Evolutionary conservation across 2,113 vertebrate species (phyloP).

Genomic region (Dasypus novemcinctus): DNA sequence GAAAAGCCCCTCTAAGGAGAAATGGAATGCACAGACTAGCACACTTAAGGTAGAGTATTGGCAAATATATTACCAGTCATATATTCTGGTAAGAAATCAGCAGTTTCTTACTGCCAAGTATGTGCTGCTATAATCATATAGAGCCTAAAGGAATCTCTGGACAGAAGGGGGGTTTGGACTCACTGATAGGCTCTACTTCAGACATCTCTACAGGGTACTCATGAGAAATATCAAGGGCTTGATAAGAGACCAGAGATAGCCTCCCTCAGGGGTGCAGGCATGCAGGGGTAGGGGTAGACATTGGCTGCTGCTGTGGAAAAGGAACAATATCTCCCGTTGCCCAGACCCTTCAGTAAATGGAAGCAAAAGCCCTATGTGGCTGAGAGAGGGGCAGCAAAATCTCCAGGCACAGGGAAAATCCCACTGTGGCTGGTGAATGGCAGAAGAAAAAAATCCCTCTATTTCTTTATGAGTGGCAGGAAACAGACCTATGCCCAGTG

Average conservation of each 20-base stretch:
- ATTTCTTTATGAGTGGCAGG: not conserved
- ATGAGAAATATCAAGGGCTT: not conserved
- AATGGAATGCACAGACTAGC: not conserved
- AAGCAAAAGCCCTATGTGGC: not conserved
- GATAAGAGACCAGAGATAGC: not conserved
- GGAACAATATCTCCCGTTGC: not conserved
- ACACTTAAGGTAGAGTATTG: not conserved
- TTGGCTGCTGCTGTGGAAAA: not conserved
- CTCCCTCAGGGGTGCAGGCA: not conserved
- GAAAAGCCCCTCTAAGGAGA: not conserved
- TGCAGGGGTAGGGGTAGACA: not conserved
- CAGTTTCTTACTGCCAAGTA: not conserved
- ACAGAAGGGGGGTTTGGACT: not conserved
- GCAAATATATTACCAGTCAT: not conserved
- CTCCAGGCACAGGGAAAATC: not conserved
- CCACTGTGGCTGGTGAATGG: not conserved
- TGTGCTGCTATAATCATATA: not conserved
- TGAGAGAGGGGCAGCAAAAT: not conserved
- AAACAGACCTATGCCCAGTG: not conserved
- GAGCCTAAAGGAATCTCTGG: not conserved
- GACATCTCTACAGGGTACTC: not conserved
- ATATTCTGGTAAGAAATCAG: not conserved
- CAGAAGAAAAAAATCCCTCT: not conserved
- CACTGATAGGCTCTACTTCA: not conserved
- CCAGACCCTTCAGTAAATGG: not conserved